Base-by-base conservation (phyloP, 2,888 invertebrate species). In the Luffia ferchaultella region DNA sequence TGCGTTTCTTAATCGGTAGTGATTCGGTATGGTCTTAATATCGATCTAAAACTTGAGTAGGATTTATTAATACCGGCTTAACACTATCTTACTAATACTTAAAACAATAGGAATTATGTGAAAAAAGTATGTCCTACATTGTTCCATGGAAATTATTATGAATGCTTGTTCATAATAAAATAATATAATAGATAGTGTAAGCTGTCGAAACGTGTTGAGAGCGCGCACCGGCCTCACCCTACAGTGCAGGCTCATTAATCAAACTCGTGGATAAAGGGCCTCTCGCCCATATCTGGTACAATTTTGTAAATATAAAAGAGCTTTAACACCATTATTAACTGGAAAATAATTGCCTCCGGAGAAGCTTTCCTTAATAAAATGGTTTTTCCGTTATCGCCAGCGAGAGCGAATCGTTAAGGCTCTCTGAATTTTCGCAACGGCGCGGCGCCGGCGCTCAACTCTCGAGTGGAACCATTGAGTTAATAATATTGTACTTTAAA, bases 251-350 rank as follows among this genome's bases (percentile, higher is more conserved):
- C 30, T 30, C 30, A 30, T 45, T 45, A 45, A 45, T 45, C 45
- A 45, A 19, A 45, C n/a, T 19, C 15, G 18, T 3, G 20, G 45
- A 45, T 12, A 15, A 45, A 19, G 19, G 19, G 3, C 18, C 17
- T 18, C 17, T 16, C 19, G 45, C 16, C 19, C 7, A 16, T 18
- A 45, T 16, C 12, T 20, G n/a, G 19, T 45, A 19, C 45, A 45
- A 45, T 45, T 19, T 45, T 45, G 15, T 19, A 45, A 45, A 45
- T 45, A 45, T 45, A 45, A 45, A 45, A 45, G 45, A 45, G 45
- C 45, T n/a, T 45, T 45, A 45, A 45, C 45, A 45, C 45, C 45
- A 45, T 45, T 45, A 45, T 45, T 45, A 45, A 45, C 45, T 18
- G 45, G 45, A 2, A 45, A 45, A 45, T 45, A 45, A 45, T 45